Evolutionary conservation across 1,140 invertebrate species (phyloP), one percentile per base, ranked within the genome.

Genomic region (Dendrolimus punctatus): DNA sequence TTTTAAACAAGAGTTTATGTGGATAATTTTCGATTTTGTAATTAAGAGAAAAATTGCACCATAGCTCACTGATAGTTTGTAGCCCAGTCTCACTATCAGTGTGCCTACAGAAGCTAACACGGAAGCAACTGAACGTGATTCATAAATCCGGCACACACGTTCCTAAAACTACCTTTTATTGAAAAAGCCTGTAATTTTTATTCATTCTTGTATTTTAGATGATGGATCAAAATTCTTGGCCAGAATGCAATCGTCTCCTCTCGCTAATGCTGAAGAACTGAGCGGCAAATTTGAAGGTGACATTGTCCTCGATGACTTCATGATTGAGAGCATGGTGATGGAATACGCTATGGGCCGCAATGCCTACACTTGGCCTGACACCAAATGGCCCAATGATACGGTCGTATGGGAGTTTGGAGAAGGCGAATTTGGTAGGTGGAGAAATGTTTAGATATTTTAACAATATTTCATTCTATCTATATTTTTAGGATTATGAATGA

Each of bases 261-360:
- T 54, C 2, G 73, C 63, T 0, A 79, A 80, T 41, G 62, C 71
- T 8, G 80, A 81, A 53, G 85, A 87, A 61, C 71, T 71, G 55
- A 85, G 80, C 38, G 88, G 85, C 42, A 82, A 87, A 36, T 87
- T 69, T 60, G 76, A 89, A 54, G 89, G 89, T 2, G 89, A 90
- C 53, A 89, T 90, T 48, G 59, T 89, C 7, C 55, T 90, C 8
- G 83, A 81, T 9, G 66, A 65, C 40, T 70, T 65, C 40, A 81
- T 87, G 43, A 73, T 85, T 23, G 71, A 80, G n/a, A 49, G 41
- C 8, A 70, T 85, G 71, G 0, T 85, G 6, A 48, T 60, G 36
- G 62, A 77, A 47, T 85, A 69, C 49, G 73, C 79, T 0, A 52
- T 60, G 45, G 79, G 79, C 6, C 62, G 79, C 0, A 77, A 72